phyloP scores from a whole-genome alignment of 2,888 invertebrate species.

The Amphimallon solstitiale region DNA sequence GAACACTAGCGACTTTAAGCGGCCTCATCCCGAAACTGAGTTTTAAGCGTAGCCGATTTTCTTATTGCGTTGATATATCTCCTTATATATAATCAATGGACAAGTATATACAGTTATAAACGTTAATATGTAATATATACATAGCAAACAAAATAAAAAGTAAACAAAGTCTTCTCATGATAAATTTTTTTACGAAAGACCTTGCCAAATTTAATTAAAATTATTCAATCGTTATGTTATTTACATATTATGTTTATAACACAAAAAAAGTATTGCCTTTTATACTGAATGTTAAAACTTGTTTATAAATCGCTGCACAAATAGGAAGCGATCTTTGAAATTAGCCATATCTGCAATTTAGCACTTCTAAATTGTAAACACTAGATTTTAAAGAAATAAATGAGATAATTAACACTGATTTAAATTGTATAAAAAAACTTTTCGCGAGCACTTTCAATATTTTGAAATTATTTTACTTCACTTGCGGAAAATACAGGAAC shows the following conservation, averaged over 20 bases:
- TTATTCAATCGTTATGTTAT: neutral
- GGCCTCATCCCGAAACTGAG: no score
- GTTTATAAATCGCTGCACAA: conserved; percentile 5
- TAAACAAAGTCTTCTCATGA: neutral
- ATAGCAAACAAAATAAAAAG: neutral
- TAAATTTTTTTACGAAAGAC: neutral
- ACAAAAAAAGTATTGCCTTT: neutral
- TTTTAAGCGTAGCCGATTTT: no score
- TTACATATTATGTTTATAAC: neutral
- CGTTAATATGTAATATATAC: no score
- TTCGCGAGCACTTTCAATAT: neutral
- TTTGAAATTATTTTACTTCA: no score
- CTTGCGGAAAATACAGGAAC: no score
- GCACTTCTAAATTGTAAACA: neutral
- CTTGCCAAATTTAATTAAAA: neutral
- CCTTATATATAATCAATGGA: no score
- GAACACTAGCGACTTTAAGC: no score
- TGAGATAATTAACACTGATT: neutral
- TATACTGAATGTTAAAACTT: neutral
- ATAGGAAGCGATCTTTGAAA: conserved; percentile 17
- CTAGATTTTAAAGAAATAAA: no score
- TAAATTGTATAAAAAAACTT: neutral
- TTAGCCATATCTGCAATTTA: no score
- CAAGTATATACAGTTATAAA: no score
- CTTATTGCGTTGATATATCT: no score